Base-by-base conservation (phyloP, 2,113 vertebrate species). In the Engraulis encrasicolus region DNA sequence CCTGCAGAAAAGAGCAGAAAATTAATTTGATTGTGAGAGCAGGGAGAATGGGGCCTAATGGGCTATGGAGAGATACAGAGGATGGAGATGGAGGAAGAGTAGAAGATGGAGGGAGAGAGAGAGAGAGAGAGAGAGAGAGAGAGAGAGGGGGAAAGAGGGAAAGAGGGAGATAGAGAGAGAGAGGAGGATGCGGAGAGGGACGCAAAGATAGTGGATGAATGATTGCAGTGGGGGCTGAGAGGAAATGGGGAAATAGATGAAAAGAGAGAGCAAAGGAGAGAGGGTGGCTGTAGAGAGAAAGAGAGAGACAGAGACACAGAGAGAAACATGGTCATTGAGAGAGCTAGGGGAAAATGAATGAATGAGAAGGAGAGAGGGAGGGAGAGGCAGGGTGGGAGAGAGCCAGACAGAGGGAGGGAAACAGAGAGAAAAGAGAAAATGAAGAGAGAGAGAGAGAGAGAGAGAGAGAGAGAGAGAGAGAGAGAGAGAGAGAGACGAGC, bases 141-240 rank as follows among this genome's bases (percentile, higher is more conserved):
- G n/a, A n/a, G n/a, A n/a, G n/a, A n/a, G n/a, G n/a, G n/a, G n/a
- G n/a, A n/a, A n/a, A n/a, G n/a, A n/a, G n/a, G n/a, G n/a, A n/a
- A n/a, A n/a, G n/a, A n/a, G n/a, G n/a, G 90, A 90, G 90, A 88
- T 89, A 87, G 88, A 74, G 23, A 34, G 48, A 61, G 50, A 84
- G 78, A 31, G 66, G 66, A 50, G 19, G 14, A 31, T 84, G 85
- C 88, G 74, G 78, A 85, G 90, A 87, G 87, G 27, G 83, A 91
- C 85, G 89, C 90, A 91, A 90, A 91, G 86, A 92, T 89, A 90
- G 91, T 92, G 91, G 92, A 92, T 92, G 87, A 89, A 88, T 91
- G 93, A 91, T 91, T 91, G 85, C 89, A 89, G 87, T 87, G 86
- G 79, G 80, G 80, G 5, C n/a, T 38, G n/a, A 23, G 37, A 71